phyloP scores from a whole-genome alignment of 2,113 vertebrate species.

The Bucco capensis region DNA sequence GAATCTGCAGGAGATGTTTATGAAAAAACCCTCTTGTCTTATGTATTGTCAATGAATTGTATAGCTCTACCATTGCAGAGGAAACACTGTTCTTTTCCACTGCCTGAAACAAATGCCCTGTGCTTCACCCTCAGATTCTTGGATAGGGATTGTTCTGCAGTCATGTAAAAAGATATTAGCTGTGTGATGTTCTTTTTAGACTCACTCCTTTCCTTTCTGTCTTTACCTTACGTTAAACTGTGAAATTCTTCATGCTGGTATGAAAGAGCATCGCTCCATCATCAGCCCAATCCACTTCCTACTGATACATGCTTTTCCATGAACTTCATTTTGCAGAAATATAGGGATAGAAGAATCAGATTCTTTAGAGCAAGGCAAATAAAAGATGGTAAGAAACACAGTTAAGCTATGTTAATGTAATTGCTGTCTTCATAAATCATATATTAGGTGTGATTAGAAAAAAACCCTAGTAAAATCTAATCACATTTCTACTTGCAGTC shows the following conservation, averaged over 20 bases:
- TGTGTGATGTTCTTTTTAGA: neutral
- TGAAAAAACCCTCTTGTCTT: neutral
- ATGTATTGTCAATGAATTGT: neutral
- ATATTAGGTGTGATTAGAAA: neutral
- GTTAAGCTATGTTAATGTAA: neutral
- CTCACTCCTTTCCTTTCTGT: neutral
- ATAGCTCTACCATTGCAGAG: neutral
- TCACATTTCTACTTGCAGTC: neutral
- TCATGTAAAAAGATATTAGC: neutral
- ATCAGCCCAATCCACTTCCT: neutral
- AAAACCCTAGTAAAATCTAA: neutral
- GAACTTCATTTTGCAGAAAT: neutral
- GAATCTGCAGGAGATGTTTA: constrained; percentile 11
- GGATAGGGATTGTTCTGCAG: neutral
- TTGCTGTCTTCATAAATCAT: neutral
- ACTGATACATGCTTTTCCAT: neutral
- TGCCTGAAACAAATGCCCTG: neutral
- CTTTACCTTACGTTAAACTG: neutral
- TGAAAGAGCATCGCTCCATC: neutral
- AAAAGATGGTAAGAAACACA: neutral
- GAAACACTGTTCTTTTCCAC: neutral
- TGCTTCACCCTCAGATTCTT: neutral
- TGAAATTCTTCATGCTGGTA: neutral
- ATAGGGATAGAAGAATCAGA: neutral
- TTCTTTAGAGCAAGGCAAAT: neutral